A percentile compares a stretch with the other conserved stretches of the same genome.
These are phyloP conservation scores for Ryuthela nishihirai DNA, from an alignment of 2,888 invertebrate species.

Conservation along the genomic window DNA sequence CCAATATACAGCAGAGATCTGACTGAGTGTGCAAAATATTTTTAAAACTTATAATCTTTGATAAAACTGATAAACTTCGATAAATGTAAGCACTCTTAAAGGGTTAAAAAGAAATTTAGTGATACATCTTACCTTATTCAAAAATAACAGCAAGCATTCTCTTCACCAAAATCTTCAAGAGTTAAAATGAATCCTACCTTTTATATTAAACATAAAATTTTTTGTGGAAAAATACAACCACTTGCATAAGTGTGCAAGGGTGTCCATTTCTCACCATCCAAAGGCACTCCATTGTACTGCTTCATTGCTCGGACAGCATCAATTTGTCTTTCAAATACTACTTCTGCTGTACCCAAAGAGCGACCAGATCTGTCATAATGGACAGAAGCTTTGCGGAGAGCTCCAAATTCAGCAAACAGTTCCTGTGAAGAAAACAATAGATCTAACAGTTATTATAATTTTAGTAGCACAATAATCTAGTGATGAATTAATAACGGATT, in stretches of 20 bases:
- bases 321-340: conserved; percentile 84
- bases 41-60: too few relatives aligned
- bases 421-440: conserved; percentile 58
- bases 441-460: not conserved
- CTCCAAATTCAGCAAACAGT: conserved; percentile 95
- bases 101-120: too few relatives aligned
- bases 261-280: conserved; percentile 72
- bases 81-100: too few relatives aligned
- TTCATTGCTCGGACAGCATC: conserved; percentile 85
- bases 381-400: conserved; percentile 86
- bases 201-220: conserved; percentile 14
- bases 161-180: conserved; percentile 19
- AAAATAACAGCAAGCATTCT: too few relatives aligned
- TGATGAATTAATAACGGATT: not conserved
- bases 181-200: conserved; percentile 1
- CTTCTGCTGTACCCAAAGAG: conserved; percentile 95
- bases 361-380: conserved; percentile 96
- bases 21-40: too few relatives aligned
- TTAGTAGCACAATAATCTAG: not conserved
- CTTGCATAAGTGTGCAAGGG: conserved; percentile 16
- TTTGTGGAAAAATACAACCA: conserved; percentile 25
- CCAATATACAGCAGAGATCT: too few relatives aligned
- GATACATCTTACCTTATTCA: too few relatives aligned
- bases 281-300: conserved; percentile 94
- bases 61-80: too few relatives aligned